Evolutionary conservation across 1,140 invertebrate genomes (phyloP).

Genomic region (Popillia japonica): DNA sequence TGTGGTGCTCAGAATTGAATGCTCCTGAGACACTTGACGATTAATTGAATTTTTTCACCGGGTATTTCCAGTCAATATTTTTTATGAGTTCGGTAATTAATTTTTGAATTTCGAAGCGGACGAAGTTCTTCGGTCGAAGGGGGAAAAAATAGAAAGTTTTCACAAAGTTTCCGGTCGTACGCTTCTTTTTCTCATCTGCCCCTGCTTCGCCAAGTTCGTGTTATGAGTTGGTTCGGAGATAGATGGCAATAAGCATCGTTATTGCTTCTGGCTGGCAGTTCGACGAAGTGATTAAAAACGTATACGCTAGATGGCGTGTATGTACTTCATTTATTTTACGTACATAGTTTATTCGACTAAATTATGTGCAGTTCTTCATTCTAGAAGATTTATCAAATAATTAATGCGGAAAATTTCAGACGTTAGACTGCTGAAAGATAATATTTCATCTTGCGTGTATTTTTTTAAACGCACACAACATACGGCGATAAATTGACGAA

Average conservation of each 20-base stretch:
- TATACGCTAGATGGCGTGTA: no score
- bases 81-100: constrained; percentile 31
- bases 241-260: background rate
- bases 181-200: background rate
- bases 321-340: no score
- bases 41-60: constrained; percentile 10
- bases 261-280: background rate
- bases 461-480: no score
- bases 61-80: constrained; percentile 26
- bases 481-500: background rate
- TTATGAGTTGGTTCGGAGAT: background rate
- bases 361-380: no score
- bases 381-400: no score
- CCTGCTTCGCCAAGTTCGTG: background rate
- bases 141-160: background rate
- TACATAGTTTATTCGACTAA: no score
- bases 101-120: constrained; percentile 5
- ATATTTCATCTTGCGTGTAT: no score
- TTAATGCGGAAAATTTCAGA: no score
- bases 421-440: no score
- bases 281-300: no score
- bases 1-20: background rate
- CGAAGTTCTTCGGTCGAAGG: background rate
- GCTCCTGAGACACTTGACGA: constrained; percentile 19
- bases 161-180: background rate